Conservation (phyloP, 2,797 vertebrate species). For the Rhynchotus rufescens region DNA sequence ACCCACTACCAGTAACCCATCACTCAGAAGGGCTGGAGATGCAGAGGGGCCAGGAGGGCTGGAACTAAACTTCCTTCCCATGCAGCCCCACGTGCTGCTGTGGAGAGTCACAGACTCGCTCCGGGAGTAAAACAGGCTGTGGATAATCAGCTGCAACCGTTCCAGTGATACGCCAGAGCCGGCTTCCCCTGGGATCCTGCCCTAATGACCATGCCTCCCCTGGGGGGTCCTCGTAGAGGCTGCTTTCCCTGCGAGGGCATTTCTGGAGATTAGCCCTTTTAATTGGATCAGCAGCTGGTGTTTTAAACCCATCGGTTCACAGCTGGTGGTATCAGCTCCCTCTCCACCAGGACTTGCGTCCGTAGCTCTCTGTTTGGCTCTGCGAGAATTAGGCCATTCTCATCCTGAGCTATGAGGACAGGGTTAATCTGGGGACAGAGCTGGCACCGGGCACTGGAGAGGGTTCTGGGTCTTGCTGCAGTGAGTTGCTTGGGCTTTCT, state of each 20-base stretch:
- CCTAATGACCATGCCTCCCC: not conserved
- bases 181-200: rapidly evolving
- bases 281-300: slow-evolving; percentile 35
- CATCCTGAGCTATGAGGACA: not conserved
- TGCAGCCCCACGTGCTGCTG: rapidly evolving
- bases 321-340: not conserved
- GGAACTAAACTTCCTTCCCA: rapidly evolving
- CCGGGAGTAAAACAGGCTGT: not conserved
- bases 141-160: rapidly evolving
- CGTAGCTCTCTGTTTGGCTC: not conserved
- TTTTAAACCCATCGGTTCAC: not conserved
- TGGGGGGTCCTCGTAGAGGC: not conserved
- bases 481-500: not conserved
- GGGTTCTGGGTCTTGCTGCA: not conserved
- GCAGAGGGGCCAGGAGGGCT: rapidly evolving
- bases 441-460: rapidly evolving
- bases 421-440: not conserved
- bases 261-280: slow-evolving; percentile 13
- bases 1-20: no score
- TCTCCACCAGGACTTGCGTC: not conserved
- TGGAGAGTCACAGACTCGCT: not conserved
- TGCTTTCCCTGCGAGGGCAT: not conserved
- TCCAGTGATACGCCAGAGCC: not conserved
- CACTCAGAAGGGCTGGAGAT: rapidly evolving
- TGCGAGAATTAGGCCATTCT: not conserved